phyloP scores from a whole-genome alignment of 2,797 vertebrate genomes.

The Pseudochirops cupreus region DNA sequence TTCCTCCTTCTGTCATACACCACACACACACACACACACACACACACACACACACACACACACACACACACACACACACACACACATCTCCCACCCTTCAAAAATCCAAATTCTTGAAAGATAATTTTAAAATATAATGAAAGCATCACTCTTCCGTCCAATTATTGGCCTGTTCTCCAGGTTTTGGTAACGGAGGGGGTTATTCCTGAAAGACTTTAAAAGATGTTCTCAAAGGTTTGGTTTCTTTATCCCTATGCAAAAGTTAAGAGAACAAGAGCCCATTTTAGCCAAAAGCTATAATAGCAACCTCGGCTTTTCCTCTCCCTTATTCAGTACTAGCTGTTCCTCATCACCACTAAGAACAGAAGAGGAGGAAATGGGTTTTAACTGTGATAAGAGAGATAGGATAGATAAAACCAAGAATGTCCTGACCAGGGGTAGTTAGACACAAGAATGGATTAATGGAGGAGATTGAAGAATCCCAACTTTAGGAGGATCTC shows the following conservation, averaged over 20 bases:
- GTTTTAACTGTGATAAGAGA: not conserved
- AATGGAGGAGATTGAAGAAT: not conserved
- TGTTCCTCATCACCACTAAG: not conserved
- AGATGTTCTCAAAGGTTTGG: not conserved
- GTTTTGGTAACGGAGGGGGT: not conserved
- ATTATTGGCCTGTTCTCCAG: fast-evolving
- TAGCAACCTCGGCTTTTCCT: fast-evolving
- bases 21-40: too few relatives aligned
- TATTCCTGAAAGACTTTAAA: not conserved
- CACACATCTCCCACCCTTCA: not conserved
- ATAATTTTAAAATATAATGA: not conserved
- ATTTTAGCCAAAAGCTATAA: not conserved
- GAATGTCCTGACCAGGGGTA: not conserved
- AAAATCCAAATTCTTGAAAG: not conserved
- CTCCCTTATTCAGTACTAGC: not conserved
- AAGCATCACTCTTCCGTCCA: not conserved
- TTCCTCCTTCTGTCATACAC: not conserved
- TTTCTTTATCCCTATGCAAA: not conserved
- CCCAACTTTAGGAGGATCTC: not conserved
- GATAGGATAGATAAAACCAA: not conserved
- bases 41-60: too few relatives aligned
- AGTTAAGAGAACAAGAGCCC: fast-evolving
- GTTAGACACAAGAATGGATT: not conserved
- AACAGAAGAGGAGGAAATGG: not conserved
- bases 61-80: not conserved